Conservation (phyloP, 2,888 invertebrate genomes). For the Lobophora halterata region DNA sequence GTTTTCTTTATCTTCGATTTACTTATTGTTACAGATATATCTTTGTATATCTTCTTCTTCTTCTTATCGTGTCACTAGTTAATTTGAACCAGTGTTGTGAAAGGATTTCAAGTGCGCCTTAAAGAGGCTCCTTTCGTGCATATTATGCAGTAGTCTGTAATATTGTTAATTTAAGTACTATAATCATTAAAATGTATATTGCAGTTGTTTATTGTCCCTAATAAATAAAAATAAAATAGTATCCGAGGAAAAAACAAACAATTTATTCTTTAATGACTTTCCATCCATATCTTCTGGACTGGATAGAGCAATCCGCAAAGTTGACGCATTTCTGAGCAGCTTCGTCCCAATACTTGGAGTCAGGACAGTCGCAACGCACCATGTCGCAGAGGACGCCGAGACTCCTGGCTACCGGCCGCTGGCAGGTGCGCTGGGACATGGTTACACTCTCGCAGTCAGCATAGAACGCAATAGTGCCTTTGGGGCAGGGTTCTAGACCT, state of each 20-base stretch:
- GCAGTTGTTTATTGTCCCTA: no score
- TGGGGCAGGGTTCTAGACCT: conserved; percentile 42
- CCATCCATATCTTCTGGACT: conserved; percentile 25
- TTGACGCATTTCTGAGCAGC: conserved; percentile 36
- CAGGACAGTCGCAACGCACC: conserved; percentile 41
- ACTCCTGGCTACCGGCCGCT: conserved; percentile 27
- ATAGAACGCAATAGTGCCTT: conserved; percentile 36
- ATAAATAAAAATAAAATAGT: no score
- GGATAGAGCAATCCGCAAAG: conserved; percentile 38
- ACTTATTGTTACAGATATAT: no score
- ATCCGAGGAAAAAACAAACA: conserved; percentile 17
- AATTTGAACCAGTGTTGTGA: no score
- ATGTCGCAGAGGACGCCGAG: conserved; percentile 42
- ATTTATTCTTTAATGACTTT: conserved; percentile 5
- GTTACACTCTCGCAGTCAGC: conserved; percentile 34
- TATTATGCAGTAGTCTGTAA: no score
- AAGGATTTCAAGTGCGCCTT: no score
- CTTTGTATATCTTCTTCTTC: no score
- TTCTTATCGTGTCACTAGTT: no score
- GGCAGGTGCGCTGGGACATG: conserved; percentile 43
- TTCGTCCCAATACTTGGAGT: conserved; percentile 42
- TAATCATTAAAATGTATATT: no score
- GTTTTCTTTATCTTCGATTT: no score
- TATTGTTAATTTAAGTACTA: no score
- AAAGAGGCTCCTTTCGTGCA: no score